These are phyloP conservation scores for Halichoerus grypus DNA, from an alignment of 2,113 vertebrate genomes.

Conservation along the genomic window DNA sequence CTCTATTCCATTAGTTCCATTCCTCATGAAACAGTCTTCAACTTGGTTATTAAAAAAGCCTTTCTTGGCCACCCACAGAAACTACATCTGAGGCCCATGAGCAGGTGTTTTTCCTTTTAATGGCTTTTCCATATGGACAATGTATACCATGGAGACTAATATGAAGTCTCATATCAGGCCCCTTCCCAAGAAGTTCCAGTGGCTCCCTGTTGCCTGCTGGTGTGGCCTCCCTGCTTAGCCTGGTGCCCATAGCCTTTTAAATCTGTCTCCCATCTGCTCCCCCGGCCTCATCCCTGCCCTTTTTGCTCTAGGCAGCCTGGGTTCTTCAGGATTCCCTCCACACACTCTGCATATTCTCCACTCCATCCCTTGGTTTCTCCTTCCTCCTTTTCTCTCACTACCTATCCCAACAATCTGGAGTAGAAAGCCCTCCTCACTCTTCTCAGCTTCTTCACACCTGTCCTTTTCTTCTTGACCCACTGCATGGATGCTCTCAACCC, in stretches of 20 bases:
- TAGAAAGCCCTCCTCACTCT: neutral
- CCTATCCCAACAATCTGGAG: neutral
- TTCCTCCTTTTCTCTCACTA: neutral
- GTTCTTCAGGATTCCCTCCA: neutral
- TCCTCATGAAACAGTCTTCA: neutral
- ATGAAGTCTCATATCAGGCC: neutral
- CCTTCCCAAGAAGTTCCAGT: neutral
- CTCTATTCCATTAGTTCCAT: neutral
- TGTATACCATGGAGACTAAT: neutral
- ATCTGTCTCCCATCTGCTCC: neutral
- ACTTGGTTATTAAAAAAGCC: neutral
- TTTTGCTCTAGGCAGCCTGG: neutral
- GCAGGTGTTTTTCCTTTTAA: constrained; percentile 23
- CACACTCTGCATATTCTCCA: neutral
- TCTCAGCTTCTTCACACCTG: neutral
- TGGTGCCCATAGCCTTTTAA: neutral
- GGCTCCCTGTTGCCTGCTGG: neutral
- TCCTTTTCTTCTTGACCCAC: neutral
- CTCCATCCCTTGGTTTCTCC: neutral
- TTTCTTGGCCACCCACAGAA: neutral
- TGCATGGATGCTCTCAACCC: neutral
- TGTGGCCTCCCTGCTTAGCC: neutral
- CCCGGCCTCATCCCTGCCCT: neutral
- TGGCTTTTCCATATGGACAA: neutral
- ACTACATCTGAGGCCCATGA: neutral